Evolutionary conservation across 2,888 invertebrate species (phyloP), one percentile per base, ranked within the genome.

Genomic region (Nycteola revayana): DNA sequence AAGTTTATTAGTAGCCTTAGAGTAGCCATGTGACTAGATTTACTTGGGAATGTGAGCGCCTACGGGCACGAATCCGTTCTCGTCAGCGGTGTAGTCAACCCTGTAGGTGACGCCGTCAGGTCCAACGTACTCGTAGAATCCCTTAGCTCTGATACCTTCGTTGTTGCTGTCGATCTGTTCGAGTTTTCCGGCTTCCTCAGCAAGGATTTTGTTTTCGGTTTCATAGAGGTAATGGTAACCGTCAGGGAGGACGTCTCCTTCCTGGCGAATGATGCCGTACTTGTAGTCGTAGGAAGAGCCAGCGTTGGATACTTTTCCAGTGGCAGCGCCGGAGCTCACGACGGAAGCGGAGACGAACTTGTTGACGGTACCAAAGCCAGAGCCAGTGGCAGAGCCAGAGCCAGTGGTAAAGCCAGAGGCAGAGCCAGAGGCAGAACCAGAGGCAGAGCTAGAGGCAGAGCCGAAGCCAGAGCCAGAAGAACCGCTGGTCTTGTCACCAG

Each of bases 151-250:
- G 9, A 85, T 54, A 10, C 64, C 79, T 0, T 71, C 69, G 7
- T 42, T 56, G 27, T 82, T 78, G 25, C 42, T 73, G 49, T 72
- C 71, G n/a, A 80, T 54, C 36, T 71, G 60, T 44, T 86, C 86
- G 1, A 88, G 27, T 22, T 71, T 70, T 17, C 88, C 88, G 10
- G 75, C 65, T 60, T 88, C 88, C 43, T 87, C 88, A 4, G 84
- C 84, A 8, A 82, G 75, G 44, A 88, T 88, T 40, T 78, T 87
- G 69, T 88, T 88, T 43, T 86, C 83, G n/a, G 88, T 88, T 55
- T 88, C 86, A 41, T 86, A 88, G 8, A 85, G 66, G 58, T 83
- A 88, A 57, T 84, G 87, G 66, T 88, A 88, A 10, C 87, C 85
- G 1, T 87, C 86, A 9, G 76, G 66, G 0, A 32, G 17, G 6